phyloP scores from a whole-genome alignment of 2,113 vertebrate genomes.

The Pteropus alecto region DNA sequence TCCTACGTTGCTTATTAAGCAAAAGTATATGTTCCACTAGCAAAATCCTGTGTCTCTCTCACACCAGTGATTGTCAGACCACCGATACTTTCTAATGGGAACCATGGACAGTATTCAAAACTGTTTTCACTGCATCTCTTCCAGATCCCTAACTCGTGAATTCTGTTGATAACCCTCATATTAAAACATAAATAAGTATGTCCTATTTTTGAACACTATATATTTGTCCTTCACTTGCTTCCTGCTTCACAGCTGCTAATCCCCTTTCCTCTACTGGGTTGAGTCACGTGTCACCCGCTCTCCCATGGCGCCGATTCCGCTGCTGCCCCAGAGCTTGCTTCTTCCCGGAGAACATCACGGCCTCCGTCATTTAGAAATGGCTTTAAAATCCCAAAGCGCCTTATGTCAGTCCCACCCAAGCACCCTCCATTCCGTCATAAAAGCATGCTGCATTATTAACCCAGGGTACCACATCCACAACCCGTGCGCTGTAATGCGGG shows the following conservation, averaged over 20 bases:
- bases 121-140: background rate
- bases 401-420: background rate
- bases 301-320: rapidly evolving
- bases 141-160: background rate
- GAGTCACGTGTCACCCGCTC: background rate
- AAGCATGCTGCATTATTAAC: background rate
- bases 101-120: background rate
- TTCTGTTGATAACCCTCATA: background rate
- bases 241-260: background rate
- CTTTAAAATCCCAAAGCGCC: background rate
- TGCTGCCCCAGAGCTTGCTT: background rate
- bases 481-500: background rate
- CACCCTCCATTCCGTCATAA: background rate
- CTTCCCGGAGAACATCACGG: background rate
- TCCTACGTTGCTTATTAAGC: background rate
- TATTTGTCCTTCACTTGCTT: background rate
- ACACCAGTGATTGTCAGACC: rapidly evolving
- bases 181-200: background rate
- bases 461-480: background rate
- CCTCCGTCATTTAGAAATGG: background rate
- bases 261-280: background rate
- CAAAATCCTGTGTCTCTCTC: background rate
- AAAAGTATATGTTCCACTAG: background rate
- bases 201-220: background rate
- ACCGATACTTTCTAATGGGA: background rate